Evolutionary conservation across 2,888 invertebrate species (phyloP), one percentile per base, ranked within the genome.

Genomic region (Parascotia fuliginaria): DNA sequence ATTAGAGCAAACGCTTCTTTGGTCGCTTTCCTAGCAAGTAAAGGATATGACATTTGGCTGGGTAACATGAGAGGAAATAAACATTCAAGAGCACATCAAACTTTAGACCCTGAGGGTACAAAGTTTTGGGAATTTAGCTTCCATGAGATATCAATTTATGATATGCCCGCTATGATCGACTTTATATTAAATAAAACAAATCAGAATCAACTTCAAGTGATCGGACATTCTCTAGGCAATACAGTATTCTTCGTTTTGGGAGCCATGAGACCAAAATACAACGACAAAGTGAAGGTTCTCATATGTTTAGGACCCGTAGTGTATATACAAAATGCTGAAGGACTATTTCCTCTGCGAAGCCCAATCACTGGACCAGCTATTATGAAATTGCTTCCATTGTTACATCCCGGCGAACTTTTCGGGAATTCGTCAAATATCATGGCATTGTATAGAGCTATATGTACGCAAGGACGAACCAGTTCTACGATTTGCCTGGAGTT

Each of bases 141-240:
- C 5, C 43, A 43, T 9, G 43, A 43, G 12, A 37, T 43, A 9
- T 36, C 24, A 6, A 29, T 9, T 4, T 9, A 31, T 2, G 43
- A 43, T 16, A 4, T 43, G 4, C 16, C 43, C 6, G 36, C 55
- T 15, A 34, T 31, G 9, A 34, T 55, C 6, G 33, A 71, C 42
- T 9, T 58, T 44, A 32, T 73, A 59, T 13, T 56, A 33, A 13
- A 39, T 3, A 34, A 34, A 13, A 56, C 56, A 4, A 34, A 31
- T 14, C 24, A 32, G 13, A 32, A 14, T 3, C 19, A 42, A 13
- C 14, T 42, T 6, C 24, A 14, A 15, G 33, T 9, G 9, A 42
- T 42, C 1, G 33, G 22, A 2, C 42, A 42, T 7, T 42, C 42
- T 33, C 14, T 24, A 42, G 42, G 42, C 1, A 33, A 32, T n/a